Evolutionary conservation across 2,797 vertebrate species (phyloP).

Genomic region (Cacajao melanocephalus): DNA sequence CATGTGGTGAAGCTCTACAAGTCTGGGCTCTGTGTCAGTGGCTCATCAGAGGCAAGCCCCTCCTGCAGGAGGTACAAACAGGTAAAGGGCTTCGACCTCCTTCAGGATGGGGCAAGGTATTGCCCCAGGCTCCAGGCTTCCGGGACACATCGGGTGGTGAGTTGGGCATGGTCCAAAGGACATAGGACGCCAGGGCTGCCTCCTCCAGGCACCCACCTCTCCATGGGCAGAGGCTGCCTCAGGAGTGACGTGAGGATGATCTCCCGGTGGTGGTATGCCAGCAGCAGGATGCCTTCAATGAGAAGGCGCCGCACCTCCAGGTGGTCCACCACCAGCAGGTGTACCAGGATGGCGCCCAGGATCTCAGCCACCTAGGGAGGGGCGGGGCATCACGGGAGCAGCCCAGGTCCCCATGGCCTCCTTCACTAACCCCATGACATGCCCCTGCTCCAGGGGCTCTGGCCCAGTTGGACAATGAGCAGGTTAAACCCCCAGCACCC

Average conservation of each 20-base stretch:
- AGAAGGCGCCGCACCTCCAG: constrained; percentile 36
- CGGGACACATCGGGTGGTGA: accelerated
- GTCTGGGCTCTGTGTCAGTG: neutral
- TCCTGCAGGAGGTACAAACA: accelerated
- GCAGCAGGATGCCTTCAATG: constrained; percentile 59
- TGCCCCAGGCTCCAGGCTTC: neutral
- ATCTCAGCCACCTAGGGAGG: constrained; percentile 64
- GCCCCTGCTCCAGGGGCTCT: no score
- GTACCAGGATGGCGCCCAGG: constrained; percentile 66
- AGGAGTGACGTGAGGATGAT: constrained; percentile 15
- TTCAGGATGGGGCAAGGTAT: accelerated
- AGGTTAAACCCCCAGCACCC: neutral
- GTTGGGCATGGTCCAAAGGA: accelerated
- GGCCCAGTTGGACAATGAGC: accelerated
- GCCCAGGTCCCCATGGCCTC: accelerated
- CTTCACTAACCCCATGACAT: accelerated
- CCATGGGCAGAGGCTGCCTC: constrained; percentile 72
- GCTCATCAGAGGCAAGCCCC: no score
- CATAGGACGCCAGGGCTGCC: accelerated
- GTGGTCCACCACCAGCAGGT: constrained; percentile 35
- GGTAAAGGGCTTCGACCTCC: accelerated
- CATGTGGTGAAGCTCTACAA: accelerated
- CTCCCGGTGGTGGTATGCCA: constrained; percentile 63
- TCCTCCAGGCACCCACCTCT: constrained; percentile 58
- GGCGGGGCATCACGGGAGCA: neutral